These are phyloP conservation scores for Oryzias sinensis DNA, from an alignment of 2,797 vertebrate genomes.

Conservation along the genomic window DNA sequence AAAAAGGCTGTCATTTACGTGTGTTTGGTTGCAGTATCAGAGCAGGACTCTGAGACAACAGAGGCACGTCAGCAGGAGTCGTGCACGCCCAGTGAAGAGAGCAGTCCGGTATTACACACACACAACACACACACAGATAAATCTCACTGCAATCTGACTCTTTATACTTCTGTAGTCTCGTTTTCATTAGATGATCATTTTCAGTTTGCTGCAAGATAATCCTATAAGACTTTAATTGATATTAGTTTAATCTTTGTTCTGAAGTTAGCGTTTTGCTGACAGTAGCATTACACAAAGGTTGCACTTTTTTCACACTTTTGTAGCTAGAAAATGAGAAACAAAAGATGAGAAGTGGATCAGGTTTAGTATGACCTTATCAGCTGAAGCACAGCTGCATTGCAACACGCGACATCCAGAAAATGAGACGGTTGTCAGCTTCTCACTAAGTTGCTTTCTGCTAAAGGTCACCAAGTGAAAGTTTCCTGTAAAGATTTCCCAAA, in stretches of 20 bases:
- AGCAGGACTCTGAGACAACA: constrained; percentile 75
- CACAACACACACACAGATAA: neutral
- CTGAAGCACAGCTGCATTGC: neutral
- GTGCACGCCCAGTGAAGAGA: constrained; percentile 69
- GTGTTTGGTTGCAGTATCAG: constrained; percentile 70
- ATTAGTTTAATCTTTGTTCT: neutral
- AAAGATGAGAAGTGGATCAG: neutral
- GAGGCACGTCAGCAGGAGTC: constrained; percentile 68
- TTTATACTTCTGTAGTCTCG: no score
- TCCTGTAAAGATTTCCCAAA: neutral
- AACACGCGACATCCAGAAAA: constrained; percentile 3
- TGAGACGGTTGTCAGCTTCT: constrained; percentile 12
- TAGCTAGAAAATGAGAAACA: constrained; percentile 6
- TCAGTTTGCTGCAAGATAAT: no score
- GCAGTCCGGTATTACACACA: constrained; percentile 68
- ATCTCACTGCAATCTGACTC: no score
- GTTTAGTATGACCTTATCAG: constrained; percentile 2
- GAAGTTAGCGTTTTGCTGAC: neutral
- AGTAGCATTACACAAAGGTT: neutral
- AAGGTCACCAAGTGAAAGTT: constrained; percentile 36
- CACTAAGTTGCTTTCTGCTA: constrained; percentile 12
- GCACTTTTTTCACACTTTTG: neutral
- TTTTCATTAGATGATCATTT: no score
- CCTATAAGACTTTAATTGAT: neutral
- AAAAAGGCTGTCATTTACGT: neutral